Base-by-base conservation (phyloP, 2,888 invertebrate genomes). In the Andrena camellia region DNA sequence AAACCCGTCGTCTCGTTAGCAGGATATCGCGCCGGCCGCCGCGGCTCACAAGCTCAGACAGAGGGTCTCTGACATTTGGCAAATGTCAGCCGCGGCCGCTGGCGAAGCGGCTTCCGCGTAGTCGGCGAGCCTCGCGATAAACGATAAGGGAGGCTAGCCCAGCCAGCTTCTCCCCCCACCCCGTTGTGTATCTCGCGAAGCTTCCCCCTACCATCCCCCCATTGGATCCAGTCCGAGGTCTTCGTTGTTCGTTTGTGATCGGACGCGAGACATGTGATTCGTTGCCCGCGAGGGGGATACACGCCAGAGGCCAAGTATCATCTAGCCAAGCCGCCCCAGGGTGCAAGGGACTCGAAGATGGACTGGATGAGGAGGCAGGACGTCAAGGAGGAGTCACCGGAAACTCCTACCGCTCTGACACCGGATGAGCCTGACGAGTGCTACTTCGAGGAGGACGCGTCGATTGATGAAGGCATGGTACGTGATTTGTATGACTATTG, bases 391-490 rank as follows among this genome's bases (percentile, higher is more conserved):
- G 88, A 84, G 84, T 84, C 89, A 79, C 88, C 90, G 89, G 90
- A 91, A 88, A 81, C 86, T 81, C 85, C 90, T 73, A 84, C 86
- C 64, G 86, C 84, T 75, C 83, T 90, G 77, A 90, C 90, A 84
- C 91, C 92, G 90, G 93, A 92, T 84, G 92, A 92, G 75, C 85
- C 81, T 63, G 93, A 92, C 84, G 93, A 93, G 81, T 93, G 90
- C 84, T 93, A 91, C 87, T 93, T 90, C 87, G 93, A 93, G 75
- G 93, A 93, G 81, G 93, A 93, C 84, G 83, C 84, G 54, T 93
- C 92, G 84, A 86, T 93, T 86, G 93, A 94, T 88, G 93, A 93
- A 83, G 93, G 92, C 86, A 93, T 93, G 94, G 94, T 94, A 94
- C 90, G 93, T 93, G 90, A 83, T 67, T 64, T 48, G 66, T 62